These are phyloP conservation scores for Lucilia sericata DNA, from an alignment of 1,140 invertebrate species.

Conservation along the genomic window DNA sequence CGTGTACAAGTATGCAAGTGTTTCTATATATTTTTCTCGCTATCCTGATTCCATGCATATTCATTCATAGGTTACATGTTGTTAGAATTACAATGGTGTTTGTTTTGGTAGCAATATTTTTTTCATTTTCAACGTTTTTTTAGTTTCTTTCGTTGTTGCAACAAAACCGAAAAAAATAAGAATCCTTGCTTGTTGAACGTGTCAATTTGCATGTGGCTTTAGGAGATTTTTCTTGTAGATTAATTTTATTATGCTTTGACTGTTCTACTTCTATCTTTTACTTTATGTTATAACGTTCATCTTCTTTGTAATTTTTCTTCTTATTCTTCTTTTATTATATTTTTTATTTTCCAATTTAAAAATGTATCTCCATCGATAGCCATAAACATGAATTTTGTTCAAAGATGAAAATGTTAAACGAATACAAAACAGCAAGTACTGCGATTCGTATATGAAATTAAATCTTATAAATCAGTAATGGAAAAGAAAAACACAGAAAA, in stretches of 20 bases:
- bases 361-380: slow-evolving; percentile 13
- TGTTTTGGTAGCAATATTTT: background rate
- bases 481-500: background rate
- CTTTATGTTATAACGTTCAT: slow-evolving; percentile 2
- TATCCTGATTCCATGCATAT: background rate
- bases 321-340: background rate
- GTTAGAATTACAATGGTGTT: background rate
- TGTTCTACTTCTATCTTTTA: background rate
- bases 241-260: background rate
- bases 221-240: background rate
- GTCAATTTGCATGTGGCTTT: slow-evolving; percentile 42
- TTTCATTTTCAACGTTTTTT: background rate
- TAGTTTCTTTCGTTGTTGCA: background rate
- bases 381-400: slow-evolving; percentile 32
- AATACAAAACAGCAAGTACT: background rate
- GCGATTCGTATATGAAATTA: background rate
- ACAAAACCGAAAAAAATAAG: background rate
- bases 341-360: slow-evolving; percentile 40
- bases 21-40: background rate
- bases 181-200: slow-evolving; percentile 40
- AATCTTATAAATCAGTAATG: background rate
- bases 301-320: background rate
- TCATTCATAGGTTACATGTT: background rate
- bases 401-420: background rate
- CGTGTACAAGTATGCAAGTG: background rate